A percentile compares a stretch with the other conserved stretches of the same genome.
phyloP scores from a whole-genome alignment of 2,113 vertebrate genomes.

The Pterocles gutturalis region DNA sequence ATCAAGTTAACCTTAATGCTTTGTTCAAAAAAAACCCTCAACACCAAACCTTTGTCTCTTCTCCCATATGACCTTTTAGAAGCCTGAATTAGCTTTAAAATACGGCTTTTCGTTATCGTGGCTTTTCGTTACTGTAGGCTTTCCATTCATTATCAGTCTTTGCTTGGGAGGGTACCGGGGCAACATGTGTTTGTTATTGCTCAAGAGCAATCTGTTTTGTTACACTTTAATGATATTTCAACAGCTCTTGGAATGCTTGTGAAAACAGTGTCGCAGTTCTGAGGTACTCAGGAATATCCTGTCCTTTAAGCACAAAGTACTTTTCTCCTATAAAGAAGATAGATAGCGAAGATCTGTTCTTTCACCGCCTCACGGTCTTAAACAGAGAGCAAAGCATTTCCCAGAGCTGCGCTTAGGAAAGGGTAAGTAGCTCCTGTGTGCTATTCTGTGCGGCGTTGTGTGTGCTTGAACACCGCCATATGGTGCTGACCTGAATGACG shows the following conservation, averaged over 20 bases:
- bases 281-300: not conserved
- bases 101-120: not conserved
- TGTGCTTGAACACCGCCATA: rapidly evolving
- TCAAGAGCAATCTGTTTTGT: not conserved
- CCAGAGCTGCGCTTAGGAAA: not conserved
- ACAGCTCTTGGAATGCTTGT: not conserved
- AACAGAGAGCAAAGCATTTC: not conserved
- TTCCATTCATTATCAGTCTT: not conserved
- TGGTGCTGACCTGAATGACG: rapidly evolving
- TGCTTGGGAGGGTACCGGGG: not conserved
- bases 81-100: not conserved
- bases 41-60: not conserved
- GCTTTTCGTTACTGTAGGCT: not conserved
- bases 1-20: not conserved
- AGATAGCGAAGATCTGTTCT: not conserved
- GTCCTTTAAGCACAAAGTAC: not conserved
- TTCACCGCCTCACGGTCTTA: not conserved
- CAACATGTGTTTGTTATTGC: not conserved
- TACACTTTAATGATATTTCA: not conserved
- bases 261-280: not conserved
- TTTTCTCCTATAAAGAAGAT: not conserved
- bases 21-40: not conserved
- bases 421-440: not conserved
- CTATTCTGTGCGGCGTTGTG: rapidly evolving
- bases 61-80: not conserved